Conservation (phyloP, 2,113 vertebrate species). For the Embiotoca jacksoni region DNA sequence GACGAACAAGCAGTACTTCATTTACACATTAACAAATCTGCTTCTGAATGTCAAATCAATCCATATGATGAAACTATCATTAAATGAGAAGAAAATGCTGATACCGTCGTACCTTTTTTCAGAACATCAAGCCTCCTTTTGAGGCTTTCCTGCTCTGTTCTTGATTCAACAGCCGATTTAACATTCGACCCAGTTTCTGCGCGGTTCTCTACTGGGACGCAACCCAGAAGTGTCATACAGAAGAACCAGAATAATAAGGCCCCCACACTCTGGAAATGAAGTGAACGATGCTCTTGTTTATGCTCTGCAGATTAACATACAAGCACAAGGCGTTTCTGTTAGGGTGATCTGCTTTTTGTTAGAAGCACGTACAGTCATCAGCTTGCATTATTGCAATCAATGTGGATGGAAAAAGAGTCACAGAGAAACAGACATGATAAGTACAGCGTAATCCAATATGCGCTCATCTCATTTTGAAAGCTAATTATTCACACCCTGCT, state of each 20-base stretch:
- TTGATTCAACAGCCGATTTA: constrained; percentile 79
- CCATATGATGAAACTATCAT: constrained; percentile 39
- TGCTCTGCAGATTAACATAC: constrained; percentile 45
- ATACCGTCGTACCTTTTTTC: constrained; percentile 43
- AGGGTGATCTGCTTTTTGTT: constrained; percentile 36
- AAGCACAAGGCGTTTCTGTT: constrained; percentile 20
- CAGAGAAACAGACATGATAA: constrained; percentile 35
- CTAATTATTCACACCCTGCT: constrained; percentile 63
- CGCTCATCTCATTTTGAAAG: constrained; percentile 45
- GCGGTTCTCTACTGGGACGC: constrained; percentile 81
- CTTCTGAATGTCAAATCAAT: constrained; percentile 31
- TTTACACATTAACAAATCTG: constrained; percentile 30
- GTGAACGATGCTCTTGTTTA: constrained; percentile 54
- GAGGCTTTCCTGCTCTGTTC: constrained; percentile 67
- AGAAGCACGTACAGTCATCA: constrained; percentile 18
- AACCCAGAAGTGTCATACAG: constrained; percentile 86
- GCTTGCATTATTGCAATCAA: constrained; percentile 51
- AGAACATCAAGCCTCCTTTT: constrained; percentile 66
- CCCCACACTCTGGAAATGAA: constrained; percentile 61
- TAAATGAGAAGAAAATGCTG: constrained; percentile 31
- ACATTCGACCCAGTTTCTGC: constrained; percentile 83
- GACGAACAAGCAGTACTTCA: constrained; percentile 24
- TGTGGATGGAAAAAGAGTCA: constrained; percentile 21
- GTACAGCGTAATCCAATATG: constrained; percentile 53
- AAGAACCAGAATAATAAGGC: constrained; percentile 79